phyloP scores from a whole-genome alignment of 2,888 invertebrate species.

The Epinotia demarniana region DNA sequence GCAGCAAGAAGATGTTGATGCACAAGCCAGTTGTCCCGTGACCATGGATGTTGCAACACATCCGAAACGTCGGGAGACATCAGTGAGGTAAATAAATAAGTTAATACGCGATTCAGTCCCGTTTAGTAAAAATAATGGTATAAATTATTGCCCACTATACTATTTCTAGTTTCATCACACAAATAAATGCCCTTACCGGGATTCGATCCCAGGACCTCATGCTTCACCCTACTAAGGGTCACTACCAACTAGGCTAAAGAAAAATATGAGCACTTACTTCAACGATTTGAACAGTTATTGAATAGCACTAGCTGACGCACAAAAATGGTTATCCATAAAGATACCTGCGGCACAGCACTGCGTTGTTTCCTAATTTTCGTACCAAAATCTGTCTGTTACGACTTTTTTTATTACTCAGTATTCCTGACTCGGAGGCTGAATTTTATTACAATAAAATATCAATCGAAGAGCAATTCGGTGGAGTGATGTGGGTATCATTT shows the following conservation, averaged over 20 bases:
- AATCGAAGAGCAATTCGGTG: conserved; percentile 33
- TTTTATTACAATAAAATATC: conserved; percentile 43
- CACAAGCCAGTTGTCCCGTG: too few species aligned
- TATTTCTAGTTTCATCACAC: too few species aligned
- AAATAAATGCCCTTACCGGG: too few species aligned
- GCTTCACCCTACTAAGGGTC: too few species aligned
- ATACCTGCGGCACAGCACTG: not conserved
- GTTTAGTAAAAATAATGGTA: too few species aligned
- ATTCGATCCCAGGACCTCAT: too few species aligned
- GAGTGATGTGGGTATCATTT: conserved; percentile 29
- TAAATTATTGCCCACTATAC: too few species aligned
- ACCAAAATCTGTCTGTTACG: not conserved
- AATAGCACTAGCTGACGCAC: conserved; percentile 12
- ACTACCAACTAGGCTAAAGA: not conserved
- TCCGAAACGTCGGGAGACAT: too few species aligned
- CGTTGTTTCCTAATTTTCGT: not conserved
- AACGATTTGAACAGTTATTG: not conserved
- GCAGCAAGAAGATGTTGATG: too few species aligned
- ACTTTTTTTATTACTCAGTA: not conserved
- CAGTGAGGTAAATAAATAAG: too few species aligned
- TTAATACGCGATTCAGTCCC: too few species aligned
- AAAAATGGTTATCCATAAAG: conserved; percentile 5
- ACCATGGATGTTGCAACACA: too few species aligned
- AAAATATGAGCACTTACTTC: conserved; percentile 3
- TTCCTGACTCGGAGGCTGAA: conserved; percentile 27